Base-by-base conservation (phyloP, 2,113 vertebrate species). In the Mungos mungo region DNA sequence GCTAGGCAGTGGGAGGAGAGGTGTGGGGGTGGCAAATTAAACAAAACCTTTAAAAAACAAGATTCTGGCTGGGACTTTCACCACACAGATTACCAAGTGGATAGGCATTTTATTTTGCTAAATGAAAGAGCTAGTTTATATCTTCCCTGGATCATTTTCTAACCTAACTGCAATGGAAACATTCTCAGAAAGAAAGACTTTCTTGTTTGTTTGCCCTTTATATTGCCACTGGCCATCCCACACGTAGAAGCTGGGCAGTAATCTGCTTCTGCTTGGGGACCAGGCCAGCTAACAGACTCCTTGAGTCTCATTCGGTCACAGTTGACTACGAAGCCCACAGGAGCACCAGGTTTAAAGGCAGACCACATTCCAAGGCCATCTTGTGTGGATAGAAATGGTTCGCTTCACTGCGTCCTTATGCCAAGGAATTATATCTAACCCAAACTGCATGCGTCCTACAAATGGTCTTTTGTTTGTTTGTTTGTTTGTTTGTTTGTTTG, bases 41-140 rank as follows among this genome's bases (percentile, higher is more conserved):
- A 97, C 89, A 91, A 94, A 95, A 89, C 74, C 45, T 97, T 92
- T 86, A 87, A 91, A 91, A 93, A 98, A 96, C 63, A 77, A 98
- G 92, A 97, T 88, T 92, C 97, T 98, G 98, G 96, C 97, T 96
- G 88, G 0, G 79, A 27, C 29, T 84, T 95, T 93, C 88, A 81
- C 97, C 81, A 93, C 81, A 19, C 90, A 29, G 96, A 97, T 98
- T 97, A 98, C 98, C 98, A 98, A 98, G 98, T 81, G 69, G 96
- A 98, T 94, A 96, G 98, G 98, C 98, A 98, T 98, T 98, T 98
- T 98, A 98, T 98, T 98, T 98, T 98, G 98, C 93, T 96, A 92
- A 98, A 93, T 95, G 98, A 99, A 98, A 98, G 98, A 93, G 97
- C 97, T 97, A 95, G 96, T 98, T 98, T 98, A 60, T 98, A 92